Base-by-base conservation (phyloP, 2,797 vertebrate species). In the Anableps anableps region DNA sequence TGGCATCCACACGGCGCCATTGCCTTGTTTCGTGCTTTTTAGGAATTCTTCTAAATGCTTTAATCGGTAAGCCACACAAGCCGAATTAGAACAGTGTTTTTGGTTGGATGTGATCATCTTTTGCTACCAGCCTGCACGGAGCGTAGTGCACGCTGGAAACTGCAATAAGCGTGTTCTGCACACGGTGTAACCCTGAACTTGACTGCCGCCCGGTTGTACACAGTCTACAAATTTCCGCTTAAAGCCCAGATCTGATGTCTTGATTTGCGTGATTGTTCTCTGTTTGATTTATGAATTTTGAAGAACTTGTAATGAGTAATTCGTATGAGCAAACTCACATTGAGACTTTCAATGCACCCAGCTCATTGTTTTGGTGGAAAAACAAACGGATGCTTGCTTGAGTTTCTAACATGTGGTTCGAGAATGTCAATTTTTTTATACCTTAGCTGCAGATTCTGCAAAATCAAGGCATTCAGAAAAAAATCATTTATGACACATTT, bases 41-140 rank as follows among this genome's bases (percentile, higher is more conserved):
- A 91, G 94, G 94, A 84, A 91, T 96, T 80, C 90, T 96, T 76
- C 86, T 96, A 1, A 85, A 92, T 60, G 92, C 94, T 86, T 89
- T 96, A 53, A 90, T 94, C 75, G 96, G 96, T 97, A 93, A 96
- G 96, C 96, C 38, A 83, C n/a, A 74, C 23, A 81, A 66, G 70
- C 76, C 31, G 75, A 34, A 4, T 21, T 14, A 19, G 36, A 16
- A 23, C 2, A 7, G 71, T 68, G 41, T 41, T 70, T 70, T 43
- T 62, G n/a, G 26, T 19, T 23, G 14, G 8, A 70, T 31, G 81
- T 70, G 48, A 74, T 38, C 80, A 31, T 29, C 68, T 41, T 75
- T 79, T 26, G 77, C 71, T 68, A 51, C 43, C 74, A 31, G 72
- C 34, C n/a, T 43, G 83, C 72, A 29, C 74, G 77, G 79, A 80